A percentile compares a stretch with the other conserved stretches of the same genome.
These are phyloP conservation scores for Murina feae DNA, from an alignment of 2,113 vertebrate species.

Conservation along the genomic window DNA sequence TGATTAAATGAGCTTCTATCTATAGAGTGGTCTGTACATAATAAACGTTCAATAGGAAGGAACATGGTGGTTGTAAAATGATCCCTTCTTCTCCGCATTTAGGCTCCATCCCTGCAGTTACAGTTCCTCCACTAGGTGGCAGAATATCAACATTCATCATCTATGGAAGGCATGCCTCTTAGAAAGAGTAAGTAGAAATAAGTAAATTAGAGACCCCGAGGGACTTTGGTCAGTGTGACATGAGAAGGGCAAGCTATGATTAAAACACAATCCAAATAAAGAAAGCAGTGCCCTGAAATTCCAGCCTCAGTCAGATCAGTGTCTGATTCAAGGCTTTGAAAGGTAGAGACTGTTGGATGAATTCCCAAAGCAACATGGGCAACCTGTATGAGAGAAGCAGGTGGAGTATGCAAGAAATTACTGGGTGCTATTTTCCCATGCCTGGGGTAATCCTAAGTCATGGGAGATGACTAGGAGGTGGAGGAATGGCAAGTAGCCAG, in stretches of 20 bases:
- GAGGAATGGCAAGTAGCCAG: constrained; percentile 40
- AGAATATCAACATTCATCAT: constrained; percentile 70
- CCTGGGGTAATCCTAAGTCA: constrained; percentile 53
- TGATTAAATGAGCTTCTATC: neutral
- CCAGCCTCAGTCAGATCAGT: constrained; percentile 66
- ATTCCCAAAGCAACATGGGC: constrained; percentile 66
- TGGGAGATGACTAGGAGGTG: constrained; percentile 46
- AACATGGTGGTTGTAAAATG: neutral
- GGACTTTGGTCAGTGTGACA: constrained; percentile 60
- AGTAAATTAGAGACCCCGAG: constrained; percentile 67
- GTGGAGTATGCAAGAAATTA: constrained; percentile 60
- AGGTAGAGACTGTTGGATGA: constrained; percentile 65
- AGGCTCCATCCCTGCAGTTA: neutral
- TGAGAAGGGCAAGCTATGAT: constrained; percentile 70
- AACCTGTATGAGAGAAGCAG: constrained; percentile 54
- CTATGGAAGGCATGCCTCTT: neutral
- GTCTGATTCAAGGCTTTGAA: constrained; percentile 74
- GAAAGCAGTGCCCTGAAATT: constrained; percentile 68
- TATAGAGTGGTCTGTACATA: neutral
- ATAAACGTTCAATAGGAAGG: neutral
- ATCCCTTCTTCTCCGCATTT: constrained; percentile 8
- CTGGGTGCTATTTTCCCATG: constrained; percentile 68
- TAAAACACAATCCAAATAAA: constrained; percentile 72
- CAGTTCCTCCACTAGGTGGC: constrained; percentile 71
- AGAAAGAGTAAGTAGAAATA: constrained; percentile 45